Evolutionary conservation across 2,797 vertebrate genomes (phyloP).

Genomic region (Sphenopsis melanotis): DNA sequence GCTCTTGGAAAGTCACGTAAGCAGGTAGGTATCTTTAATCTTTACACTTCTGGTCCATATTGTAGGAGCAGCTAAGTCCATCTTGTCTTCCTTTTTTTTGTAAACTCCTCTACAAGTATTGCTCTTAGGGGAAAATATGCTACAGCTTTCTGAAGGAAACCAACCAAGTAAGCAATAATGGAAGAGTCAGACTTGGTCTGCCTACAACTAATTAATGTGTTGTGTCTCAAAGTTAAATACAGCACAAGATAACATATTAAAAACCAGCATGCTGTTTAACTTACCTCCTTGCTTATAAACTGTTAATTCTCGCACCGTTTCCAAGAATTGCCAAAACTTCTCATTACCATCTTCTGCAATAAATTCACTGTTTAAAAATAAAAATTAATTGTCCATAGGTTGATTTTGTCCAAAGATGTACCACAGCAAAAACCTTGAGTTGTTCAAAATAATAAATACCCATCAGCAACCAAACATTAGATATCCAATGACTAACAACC

Average conservation of each 20-base stretch:
- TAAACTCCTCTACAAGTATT: not conserved
- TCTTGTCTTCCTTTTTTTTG: accelerated
- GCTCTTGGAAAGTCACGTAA: not conserved
- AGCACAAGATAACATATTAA: not conserved
- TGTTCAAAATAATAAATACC: not conserved
- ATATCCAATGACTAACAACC: not conserved
- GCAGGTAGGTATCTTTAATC: not conserved
- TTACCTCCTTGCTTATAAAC: slow-evolving; percentile 92
- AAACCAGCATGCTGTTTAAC: slow-evolving; percentile 23
- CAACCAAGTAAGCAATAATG: not conserved
- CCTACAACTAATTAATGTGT: not conserved
- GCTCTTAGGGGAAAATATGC: not conserved
- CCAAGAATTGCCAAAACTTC: slow-evolving; percentile 98
- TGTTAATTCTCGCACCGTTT: slow-evolving; percentile 92
- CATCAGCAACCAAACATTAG: not conserved
- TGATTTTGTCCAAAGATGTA: not conserved
- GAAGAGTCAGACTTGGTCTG: not conserved
- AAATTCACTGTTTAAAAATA: slow-evolving; percentile 86
- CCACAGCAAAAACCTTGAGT: not conserved
- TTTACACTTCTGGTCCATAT: not conserved
- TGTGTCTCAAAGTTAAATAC: not conserved
- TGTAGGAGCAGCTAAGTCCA: not conserved
- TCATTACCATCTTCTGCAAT: slow-evolving; percentile 94
- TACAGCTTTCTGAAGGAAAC: not conserved
- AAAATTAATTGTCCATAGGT: slow-evolving; percentile 13